Percentiles rank a stretch among this genome's conserved stretches.
phyloP scores from a whole-genome alignment of 2,888 invertebrate genomes.

The Celastrina argiolus region DNA sequence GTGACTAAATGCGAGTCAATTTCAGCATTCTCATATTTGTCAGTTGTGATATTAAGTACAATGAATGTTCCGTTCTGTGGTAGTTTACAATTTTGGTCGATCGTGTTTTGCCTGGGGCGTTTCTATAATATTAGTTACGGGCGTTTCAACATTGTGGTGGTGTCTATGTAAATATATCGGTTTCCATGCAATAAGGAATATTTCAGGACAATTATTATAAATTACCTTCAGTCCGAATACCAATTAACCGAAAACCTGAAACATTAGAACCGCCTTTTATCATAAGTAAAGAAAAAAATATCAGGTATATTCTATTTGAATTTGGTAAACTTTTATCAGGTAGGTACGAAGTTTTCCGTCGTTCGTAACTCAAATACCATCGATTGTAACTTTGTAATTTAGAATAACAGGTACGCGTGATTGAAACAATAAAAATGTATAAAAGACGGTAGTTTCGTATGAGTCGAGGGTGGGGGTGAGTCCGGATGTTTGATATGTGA shows the following conservation, averaged over 20 bases:
- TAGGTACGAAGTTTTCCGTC: neutral
- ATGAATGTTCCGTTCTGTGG: slow-evolving; percentile 1
- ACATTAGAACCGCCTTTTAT: no score
- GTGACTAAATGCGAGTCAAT: slow-evolving; percentile 54
- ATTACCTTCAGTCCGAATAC: no score
- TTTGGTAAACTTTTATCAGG: no score
- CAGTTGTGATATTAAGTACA: slow-evolving; percentile 46
- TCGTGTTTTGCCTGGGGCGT: neutral
- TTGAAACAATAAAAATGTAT: slow-evolving; percentile 23
- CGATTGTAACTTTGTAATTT: neutral
- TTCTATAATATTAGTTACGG: neutral
- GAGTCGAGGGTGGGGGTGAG: slow-evolving; percentile 46
- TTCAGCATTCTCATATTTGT: slow-evolving; percentile 63
- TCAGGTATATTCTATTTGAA: no score
- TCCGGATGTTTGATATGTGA: slow-evolving; percentile 70
- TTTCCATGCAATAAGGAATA: no score
- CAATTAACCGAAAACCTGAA: no score
- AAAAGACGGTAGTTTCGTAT: slow-evolving; percentile 25
- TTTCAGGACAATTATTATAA: no score
- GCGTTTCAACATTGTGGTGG: no score
- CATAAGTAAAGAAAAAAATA: no score
- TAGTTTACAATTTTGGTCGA: neutral
- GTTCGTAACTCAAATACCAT: neutral
- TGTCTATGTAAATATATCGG: no score
- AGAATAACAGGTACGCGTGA: slow-evolving; percentile 14